Evolutionary conservation across 2,797 vertebrate species (phyloP).

Genomic region (Acanthis flammea): DNA sequence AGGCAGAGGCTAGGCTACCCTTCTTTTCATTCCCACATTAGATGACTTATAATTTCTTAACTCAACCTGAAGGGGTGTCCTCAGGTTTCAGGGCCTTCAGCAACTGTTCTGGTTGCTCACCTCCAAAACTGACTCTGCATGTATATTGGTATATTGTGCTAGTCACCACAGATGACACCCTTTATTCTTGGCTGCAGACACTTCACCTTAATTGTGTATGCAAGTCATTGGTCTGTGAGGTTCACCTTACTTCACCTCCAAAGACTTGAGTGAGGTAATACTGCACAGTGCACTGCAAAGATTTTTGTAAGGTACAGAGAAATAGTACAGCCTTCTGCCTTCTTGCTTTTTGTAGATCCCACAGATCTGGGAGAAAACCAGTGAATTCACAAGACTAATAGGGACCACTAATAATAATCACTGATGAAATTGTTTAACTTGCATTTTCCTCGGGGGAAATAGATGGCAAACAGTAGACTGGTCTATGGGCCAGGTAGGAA

Average conservation of each 20-base stretch:
- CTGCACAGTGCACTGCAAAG: background rate
- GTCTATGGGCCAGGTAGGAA: background rate
- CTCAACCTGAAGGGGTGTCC: slow-evolving; percentile 6
- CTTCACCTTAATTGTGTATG: slow-evolving; percentile 12
- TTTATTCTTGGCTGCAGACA: slow-evolving; percentile 44
- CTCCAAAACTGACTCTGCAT: slow-evolving; percentile 36
- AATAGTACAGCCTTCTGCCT: background rate
- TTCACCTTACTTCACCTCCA: slow-evolving; percentile 48
- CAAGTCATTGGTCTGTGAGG: slow-evolving; percentile 30
- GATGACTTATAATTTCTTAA: slow-evolving; percentile 63
- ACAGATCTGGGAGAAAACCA: background rate
- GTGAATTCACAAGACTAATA: background rate
- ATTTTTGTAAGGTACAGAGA: background rate
- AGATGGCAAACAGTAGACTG: background rate
- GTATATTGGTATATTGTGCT: slow-evolving; percentile 40
- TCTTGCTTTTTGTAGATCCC: background rate
- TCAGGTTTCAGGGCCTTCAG: slow-evolving; percentile 33
- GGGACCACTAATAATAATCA: background rate
- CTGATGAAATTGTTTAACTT: background rate
- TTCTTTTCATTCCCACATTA: slow-evolving; percentile 58
- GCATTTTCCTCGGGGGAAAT: background rate
- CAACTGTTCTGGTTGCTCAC: slow-evolving; percentile 24
- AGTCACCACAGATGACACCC: slow-evolving; percentile 31
- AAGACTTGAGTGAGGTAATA: background rate
- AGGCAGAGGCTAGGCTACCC: slow-evolving; percentile 28